Conservation (phyloP, 2,797 vertebrate genomes). For the Danio choprae region DNA sequence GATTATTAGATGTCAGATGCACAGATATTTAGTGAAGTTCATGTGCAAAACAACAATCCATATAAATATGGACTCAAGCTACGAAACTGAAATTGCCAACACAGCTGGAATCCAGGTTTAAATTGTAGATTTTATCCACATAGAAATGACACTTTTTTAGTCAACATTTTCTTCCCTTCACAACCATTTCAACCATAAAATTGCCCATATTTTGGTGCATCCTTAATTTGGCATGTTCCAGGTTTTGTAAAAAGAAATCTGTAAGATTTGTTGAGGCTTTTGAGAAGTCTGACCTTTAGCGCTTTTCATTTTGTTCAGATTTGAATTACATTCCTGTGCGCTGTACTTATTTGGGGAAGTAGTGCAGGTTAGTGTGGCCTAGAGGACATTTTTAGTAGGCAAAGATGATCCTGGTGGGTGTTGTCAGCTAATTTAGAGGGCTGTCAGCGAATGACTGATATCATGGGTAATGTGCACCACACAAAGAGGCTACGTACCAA, state of each 20-base stretch:
- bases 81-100: too few relatives aligned
- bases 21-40: too few relatives aligned
- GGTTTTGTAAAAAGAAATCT: background rate
- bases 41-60: too few relatives aligned
- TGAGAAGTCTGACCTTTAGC: background rate
- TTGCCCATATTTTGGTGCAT: too few relatives aligned
- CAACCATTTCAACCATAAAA: too few relatives aligned
- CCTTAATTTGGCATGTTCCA: background rate
- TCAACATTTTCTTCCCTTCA: background rate
- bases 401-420: constrained; percentile 65
- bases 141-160: background rate
- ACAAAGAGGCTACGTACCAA: constrained; percentile 57
- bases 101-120: too few relatives aligned
- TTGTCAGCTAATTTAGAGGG: constrained; percentile 63
- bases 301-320: constrained; percentile 4
- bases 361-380: constrained; percentile 34
- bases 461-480: constrained; percentile 56
- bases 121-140: too few relatives aligned
- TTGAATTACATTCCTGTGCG: constrained; percentile 5
- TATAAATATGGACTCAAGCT: too few relatives aligned
- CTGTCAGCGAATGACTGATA: constrained; percentile 53
- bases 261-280: background rate
- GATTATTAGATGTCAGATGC: too few relatives aligned
- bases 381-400: constrained; percentile 48
- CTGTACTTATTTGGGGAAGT: constrained; percentile 15